Evolutionary conservation across 2,113 vertebrate species (phyloP), one percentile per base, ranked within the genome.

Genomic region (Vireo altiloquus): DNA sequence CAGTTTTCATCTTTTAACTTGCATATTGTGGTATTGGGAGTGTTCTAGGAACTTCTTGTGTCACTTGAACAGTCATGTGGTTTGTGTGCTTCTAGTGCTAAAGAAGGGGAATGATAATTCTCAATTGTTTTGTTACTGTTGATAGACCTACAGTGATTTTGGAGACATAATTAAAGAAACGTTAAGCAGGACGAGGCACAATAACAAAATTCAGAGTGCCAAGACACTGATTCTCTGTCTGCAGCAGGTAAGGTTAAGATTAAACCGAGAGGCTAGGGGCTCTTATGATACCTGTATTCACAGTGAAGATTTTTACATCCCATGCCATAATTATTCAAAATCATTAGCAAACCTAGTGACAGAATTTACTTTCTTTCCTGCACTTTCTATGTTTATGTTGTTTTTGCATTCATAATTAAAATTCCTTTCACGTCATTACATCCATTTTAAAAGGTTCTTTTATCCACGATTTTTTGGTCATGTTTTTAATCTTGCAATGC

Each of bases 101-200:
- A 75, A 52, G 61, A 75, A 82, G 19, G 24, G 31, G 24, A 70
- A 66, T 91, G 50, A 22, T 82, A 90, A 83, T 74, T 82, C 59
- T 95, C 3, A 28, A 64, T 61, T 93, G 13, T 89, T 89, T 69
- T 92, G 17, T 96, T 97, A 35, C 37, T 87, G 8, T 84, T 88
- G 40, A 33, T 95, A 99, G 99, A 97, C 97, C 68, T 98, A 98
- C 91, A 98, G 97, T 57, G 98, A 99, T 94, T 99, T 99, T 89
- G 99, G 99, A 40, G 99, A 99, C 96, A 99, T 99, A 97, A 99
- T 99, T 96, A 99, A 99, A 94, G 99, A 99, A 97, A 99, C 95
- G 0, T 90, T 99, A 91, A 98, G 97, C 97, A 96, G 98, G 95
- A 99, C 96, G 4, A 97, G 99, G 86, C 98, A 98, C 90, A 98